Base-by-base conservation (phyloP, 2,888 invertebrate genomes). In the Leptopilina drosophilae region DNA sequence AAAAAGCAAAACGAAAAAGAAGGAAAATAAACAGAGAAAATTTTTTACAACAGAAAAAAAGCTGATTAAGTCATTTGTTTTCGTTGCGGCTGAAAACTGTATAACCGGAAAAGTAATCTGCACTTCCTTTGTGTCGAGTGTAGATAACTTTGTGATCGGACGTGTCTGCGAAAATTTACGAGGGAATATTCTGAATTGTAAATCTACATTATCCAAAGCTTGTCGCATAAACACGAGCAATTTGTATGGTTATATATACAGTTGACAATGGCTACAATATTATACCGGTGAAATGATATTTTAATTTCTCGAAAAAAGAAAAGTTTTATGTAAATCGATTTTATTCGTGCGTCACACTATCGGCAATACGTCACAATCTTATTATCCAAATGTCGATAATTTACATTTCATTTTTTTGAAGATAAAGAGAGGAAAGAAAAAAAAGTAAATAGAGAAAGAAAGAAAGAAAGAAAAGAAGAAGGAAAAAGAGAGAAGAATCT, bases 121-220 rank as follows among this genome's bases (percentile, higher is more conserved):
- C 14, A 53, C 14, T 69, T 69, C 26, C 26, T 69, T 12, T 26
- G 53, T 69, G 53, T 53, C 49, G 46, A 67, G 15, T 49, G 42
- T 8, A 67, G 15, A 20, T 46, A 49, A 20, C 49, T 69, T 26
- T 69, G 53, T 49, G 69, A 69, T 53, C 69, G 26, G 26, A 20
- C 69, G 20, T 20, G 49, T 9, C 69, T 26, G 42, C 42, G 26
- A 3, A 69, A 69, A 69, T 69, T 49, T 69, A 53, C 53, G 49
- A 69, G 53, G 49, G 33, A 69, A 53, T 69, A 69, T 69, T 53
- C 69, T 69, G 69, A 69, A 69, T 69, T 69, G 69, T 69, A 69
- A 69, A 69, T 53, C 26, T 69, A 26, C 53, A 49, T 69, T 53
- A 53, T 53, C 53, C 8, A 59, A n/a, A 33, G 69, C 26, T 53